Evolutionary conservation across 2,888 invertebrate genomes (phyloP).

Genomic region (Cephus rjabovi): DNA sequence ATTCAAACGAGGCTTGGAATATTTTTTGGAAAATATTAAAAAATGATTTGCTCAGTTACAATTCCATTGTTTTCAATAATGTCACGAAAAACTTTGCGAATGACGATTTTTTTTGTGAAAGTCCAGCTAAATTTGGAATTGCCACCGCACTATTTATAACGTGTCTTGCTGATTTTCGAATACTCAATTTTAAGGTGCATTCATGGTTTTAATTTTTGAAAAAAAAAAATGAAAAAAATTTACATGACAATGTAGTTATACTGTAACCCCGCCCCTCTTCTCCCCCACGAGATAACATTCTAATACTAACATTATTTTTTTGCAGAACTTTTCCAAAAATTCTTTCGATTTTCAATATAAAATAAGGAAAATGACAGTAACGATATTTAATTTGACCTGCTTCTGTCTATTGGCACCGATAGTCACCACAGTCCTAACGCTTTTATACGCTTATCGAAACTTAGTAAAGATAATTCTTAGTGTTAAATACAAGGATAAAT

Average conservation of each 20-base stretch:
- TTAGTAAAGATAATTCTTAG: slow-evolving; percentile 34
- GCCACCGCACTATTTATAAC: slow-evolving; percentile 49
- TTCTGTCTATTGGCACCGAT: slow-evolving; percentile 36
- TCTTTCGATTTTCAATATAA: background rate
- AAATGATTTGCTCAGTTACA: slow-evolving; percentile 33
- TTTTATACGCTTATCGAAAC: slow-evolving; percentile 39
- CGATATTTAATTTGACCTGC: slow-evolving; percentile 28
- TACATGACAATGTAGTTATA: background rate
- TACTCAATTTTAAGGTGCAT: slow-evolving; percentile 28
- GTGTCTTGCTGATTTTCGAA: slow-evolving; percentile 27
- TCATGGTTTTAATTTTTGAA: background rate
- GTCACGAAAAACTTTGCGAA: slow-evolving; percentile 22
- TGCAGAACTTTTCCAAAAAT: background rate
- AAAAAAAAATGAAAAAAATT: background rate
- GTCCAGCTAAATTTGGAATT: slow-evolving; percentile 45
- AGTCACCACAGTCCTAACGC: slow-evolving; percentile 19
- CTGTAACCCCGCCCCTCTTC: background rate
- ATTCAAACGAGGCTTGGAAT: slow-evolving; percentile 25
- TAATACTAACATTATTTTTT: background rate
- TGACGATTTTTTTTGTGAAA: slow-evolving; percentile 21
- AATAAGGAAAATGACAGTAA: slow-evolving; percentile 24
- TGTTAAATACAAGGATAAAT: slow-evolving; percentile 57
- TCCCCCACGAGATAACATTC: background rate
- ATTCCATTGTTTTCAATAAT: slow-evolving; percentile 30
- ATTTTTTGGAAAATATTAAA: slow-evolving; percentile 33